Percentiles rank a stretch among this genome's conserved stretches.
Conservation (phyloP, 2,888 invertebrate genomes). For the Eumacrocentrus americanus region DNA sequence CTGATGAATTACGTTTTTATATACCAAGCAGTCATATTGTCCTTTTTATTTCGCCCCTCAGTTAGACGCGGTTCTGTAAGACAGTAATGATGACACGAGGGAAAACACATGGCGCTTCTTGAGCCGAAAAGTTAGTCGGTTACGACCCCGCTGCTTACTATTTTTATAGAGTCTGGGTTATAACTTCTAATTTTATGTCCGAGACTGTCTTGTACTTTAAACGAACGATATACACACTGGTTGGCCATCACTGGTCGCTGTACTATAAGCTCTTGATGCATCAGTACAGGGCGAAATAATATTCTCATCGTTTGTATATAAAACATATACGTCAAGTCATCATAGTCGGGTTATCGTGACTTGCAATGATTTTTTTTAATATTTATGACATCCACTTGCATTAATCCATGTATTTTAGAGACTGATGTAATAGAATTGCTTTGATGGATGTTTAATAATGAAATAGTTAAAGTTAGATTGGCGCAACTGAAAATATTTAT, state of each 20-base stretch:
- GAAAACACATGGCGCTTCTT: constrained; percentile 7
- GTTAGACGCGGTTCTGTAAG: background rate
- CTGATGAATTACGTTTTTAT: background rate
- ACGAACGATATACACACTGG: no score
- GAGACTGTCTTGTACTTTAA: background rate
- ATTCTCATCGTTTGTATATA: no score
- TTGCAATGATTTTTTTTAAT: no score
- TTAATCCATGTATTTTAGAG: no score
- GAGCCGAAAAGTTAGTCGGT: background rate
- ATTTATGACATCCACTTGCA: no score
- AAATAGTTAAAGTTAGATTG: background rate
- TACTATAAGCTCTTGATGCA: no score
- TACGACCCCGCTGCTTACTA: constrained; percentile 1
- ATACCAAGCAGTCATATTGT: background rate
- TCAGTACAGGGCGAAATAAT: no score
- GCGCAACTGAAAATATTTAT: background rate
- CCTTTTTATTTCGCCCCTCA: background rate
- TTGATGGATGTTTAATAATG: background rate
- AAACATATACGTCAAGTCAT: no score
- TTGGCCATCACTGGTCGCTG: no score
- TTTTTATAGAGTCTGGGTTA: constrained; percentile 7
- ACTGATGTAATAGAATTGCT: background rate
- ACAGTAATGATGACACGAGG: background rate
- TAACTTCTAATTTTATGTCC: constrained; percentile 14
- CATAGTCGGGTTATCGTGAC: no score